Percentiles rank a stretch among this genome's conserved stretches.
These are phyloP conservation scores for Metopolophium dirhodum DNA, from an alignment of 1,140 invertebrate genomes.

Conservation along the genomic window DNA sequence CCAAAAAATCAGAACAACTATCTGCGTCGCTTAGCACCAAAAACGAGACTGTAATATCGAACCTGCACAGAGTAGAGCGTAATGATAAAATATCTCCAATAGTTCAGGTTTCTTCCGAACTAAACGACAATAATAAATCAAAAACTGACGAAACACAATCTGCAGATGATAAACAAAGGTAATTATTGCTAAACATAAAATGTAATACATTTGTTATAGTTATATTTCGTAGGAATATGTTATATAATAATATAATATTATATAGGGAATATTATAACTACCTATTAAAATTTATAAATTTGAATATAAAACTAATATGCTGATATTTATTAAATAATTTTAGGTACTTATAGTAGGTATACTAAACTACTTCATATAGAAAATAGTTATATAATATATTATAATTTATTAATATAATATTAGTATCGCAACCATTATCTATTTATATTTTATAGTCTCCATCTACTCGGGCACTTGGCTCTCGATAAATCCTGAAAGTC, in stretches of 20 bases:
- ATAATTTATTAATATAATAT: no score
- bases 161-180: neutral
- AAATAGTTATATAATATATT: no score
- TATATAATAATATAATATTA: no score
- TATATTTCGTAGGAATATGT: neutral
- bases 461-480: no score
- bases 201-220: neutral
- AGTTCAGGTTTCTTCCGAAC: neutral
- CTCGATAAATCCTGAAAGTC: no score
- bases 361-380: no score
- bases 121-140: neutral
- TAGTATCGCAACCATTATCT: no score
- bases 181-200: neutral
- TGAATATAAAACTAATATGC: neutral
- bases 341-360: neutral
- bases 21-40: neutral
- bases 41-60: neutral
- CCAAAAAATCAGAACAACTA: neutral
- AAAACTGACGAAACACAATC: neutral
- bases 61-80: neutral
- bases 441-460: no score
- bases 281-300: neutral
- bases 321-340: neutral
- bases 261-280: neutral
- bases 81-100: neutral